Evolutionary conservation across 2,888 invertebrate species (phyloP), one percentile per base, ranked within the genome.

Genomic region (Norana najaformis): DNA sequence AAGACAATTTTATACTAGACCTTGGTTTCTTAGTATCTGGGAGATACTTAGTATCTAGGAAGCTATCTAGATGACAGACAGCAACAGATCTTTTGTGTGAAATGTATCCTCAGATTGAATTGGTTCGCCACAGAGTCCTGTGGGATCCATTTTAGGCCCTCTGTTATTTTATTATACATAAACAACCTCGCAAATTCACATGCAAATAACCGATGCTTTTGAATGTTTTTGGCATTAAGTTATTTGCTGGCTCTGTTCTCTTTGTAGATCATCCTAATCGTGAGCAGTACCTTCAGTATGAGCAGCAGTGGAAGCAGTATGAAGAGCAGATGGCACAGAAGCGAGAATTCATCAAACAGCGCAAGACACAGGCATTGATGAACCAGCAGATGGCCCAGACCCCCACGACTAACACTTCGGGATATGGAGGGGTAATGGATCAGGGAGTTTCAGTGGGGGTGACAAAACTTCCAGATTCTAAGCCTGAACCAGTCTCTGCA

Each of bases 291-390:
- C 92, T 93, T 14, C 96, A 95, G 93, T 98, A 98, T 95, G 97
- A 98, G 95, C 96, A 97, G 89, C 97, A 97, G 94, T 98, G 98
- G 96, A 97, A 97, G 93, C 96, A 97, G 82, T 98, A 94, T 91
- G 94, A 95, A 91, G 92, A 93, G 89, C 94, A 94, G 91, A 95
- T 95, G 95, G 94, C 94, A 38, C 92, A 92, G 16, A 93, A 94
- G 90, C 93, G 93, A 37, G 90, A 90, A 23, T 93, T 93, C 83
- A 93, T 95, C 18, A 89, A 91, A 20, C 91, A 90, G 69, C 92
- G 94, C 83, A 94, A 94, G 90, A 88, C 92, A 53, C 92, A 92
- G 36, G 69, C 92, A 11, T 89, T 92, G 35, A 90, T 92, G 37
- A 91, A 92, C 90, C 91, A 93, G 85, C 89, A 82, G 34, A 38